Conservation (phyloP, 2,113 vertebrate species). For the Marcusenius ussheri region DNA sequence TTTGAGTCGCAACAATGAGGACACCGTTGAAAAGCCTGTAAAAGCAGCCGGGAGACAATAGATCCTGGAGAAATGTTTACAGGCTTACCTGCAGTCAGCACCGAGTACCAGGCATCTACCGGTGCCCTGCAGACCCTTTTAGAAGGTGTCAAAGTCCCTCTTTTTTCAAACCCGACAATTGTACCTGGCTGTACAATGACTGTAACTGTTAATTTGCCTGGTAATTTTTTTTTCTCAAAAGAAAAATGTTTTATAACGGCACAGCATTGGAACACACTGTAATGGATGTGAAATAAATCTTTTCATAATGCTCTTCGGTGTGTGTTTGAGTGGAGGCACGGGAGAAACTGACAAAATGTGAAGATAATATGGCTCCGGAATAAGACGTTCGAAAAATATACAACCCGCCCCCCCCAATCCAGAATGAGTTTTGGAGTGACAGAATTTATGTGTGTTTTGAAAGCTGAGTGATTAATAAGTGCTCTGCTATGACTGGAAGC, state of each 20-base stretch:
- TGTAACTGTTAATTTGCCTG: not conserved
- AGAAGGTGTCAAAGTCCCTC: not conserved
- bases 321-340: not conserved
- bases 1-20: not conserved
- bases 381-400: not conserved
- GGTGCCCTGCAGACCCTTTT: not conserved
- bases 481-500: not conserved
- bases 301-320: no score
- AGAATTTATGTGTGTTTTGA: not conserved
- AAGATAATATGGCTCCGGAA: not conserved
- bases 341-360: not conserved
- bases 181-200: not conserved
- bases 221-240: not conserved
- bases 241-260: not conserved
- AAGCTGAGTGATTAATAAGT: not conserved
- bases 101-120: not conserved
- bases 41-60: not conserved
- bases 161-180: not conserved
- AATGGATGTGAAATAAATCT: not conserved
- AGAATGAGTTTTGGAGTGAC: not conserved
- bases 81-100: not conserved
- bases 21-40: not conserved
- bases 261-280: not conserved
- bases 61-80: not conserved
- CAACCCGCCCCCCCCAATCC: not conserved